Conservation (phyloP, 2,113 vertebrate species). For the Furnarius figulus region DNA sequence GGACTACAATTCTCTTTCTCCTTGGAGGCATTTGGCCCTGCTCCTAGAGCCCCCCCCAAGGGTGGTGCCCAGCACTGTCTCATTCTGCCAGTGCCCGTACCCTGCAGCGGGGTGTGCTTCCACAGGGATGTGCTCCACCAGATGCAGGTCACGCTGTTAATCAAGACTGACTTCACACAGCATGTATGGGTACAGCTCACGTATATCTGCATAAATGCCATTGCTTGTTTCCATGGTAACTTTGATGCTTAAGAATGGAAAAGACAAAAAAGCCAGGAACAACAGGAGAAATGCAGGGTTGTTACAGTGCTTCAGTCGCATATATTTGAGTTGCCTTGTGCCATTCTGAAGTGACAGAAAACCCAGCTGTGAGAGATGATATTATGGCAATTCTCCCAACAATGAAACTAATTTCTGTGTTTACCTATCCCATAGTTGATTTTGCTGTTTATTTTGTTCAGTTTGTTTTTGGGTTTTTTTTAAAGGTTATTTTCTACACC, state of each 20-base stretch:
- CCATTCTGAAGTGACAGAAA: not conserved
- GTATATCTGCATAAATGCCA: slow-evolving; percentile 20
- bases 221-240: slow-evolving; percentile 71
- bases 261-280: slow-evolving; percentile 26
- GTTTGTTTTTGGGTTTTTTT: not conserved
- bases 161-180: slow-evolving; percentile 13
- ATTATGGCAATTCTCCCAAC: not conserved
- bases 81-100: too few relatives aligned
- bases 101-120: not conserved
- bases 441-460: not conserved
- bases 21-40: rapidly evolving
- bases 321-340: not conserved
- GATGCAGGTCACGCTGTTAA: not conserved
- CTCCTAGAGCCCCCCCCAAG: not conserved
- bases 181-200: not conserved
- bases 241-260: slow-evolving; percentile 52
- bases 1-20: not conserved
- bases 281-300: not conserved
- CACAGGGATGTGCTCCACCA: not conserved
- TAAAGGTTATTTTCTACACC: not conserved
- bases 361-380: not conserved
- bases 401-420: not conserved
- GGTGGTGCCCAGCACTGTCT: not conserved
- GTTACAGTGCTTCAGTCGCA: not conserved
- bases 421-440: not conserved